Conservation (phyloP, 1,140 invertebrate genomes). For the Globodera rostochiensis region DNA sequence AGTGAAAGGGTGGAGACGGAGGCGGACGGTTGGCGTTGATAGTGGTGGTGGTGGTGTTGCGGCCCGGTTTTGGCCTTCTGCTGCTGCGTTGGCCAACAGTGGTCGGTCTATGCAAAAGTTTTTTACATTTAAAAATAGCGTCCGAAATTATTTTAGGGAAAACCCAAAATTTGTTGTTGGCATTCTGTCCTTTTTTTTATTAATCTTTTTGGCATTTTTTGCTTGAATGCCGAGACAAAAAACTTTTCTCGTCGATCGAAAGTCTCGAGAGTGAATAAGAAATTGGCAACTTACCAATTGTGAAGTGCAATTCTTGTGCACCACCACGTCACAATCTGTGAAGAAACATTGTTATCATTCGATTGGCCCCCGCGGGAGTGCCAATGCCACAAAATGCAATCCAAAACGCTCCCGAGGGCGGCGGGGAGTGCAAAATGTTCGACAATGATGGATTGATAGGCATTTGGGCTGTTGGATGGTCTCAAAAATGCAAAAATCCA, state of each 20-base stretch:
- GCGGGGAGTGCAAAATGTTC: slow-evolving; percentile 4
- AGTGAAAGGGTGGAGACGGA: slow-evolving; percentile 4
- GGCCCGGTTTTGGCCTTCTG: slow-evolving; percentile 31
- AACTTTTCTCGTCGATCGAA: no score
- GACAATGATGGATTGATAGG: slow-evolving; percentile 16
- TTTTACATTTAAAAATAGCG: no score
- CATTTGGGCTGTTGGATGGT: background rate
- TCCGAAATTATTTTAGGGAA: no score
- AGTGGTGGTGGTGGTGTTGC: background rate
- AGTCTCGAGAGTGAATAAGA: no score
- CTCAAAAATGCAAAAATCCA: background rate
- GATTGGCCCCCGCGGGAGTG: background rate
- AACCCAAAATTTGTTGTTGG: no score
- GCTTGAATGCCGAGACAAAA: no score
- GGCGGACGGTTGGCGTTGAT: slow-evolving; percentile 10
- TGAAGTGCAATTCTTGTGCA: slow-evolving; percentile 68
- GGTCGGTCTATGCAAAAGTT: slow-evolving; percentile 37
- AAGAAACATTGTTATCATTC: background rate
- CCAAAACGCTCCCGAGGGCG: background rate
- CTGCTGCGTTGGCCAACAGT: slow-evolving; percentile 57
- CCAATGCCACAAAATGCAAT: background rate
- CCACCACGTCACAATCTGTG: slow-evolving; percentile 70
- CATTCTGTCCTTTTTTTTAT: no score
- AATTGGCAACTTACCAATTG: slow-evolving; percentile 33
- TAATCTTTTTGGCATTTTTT: no score